Base-by-base conservation (phyloP, 2,888 invertebrate species). In the Lumbricus terrestris region DNA sequence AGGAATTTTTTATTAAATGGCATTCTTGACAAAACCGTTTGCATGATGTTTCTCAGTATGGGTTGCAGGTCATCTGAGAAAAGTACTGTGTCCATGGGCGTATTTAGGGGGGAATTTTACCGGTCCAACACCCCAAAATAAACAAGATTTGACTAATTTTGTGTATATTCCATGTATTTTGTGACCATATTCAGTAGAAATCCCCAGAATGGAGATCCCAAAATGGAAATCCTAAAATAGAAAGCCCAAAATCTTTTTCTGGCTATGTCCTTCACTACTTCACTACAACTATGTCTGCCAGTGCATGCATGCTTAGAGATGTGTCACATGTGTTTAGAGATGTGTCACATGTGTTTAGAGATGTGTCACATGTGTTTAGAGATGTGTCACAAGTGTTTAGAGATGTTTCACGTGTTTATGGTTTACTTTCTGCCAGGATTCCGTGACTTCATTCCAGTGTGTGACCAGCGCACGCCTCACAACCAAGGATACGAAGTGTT, bases 401-500 rank as follows among this genome's bases (percentile, higher is more conserved):
- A n/a, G n/a, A n/a, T n/a, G n/a, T n/a, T n/a, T n/a, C n/a, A n/a
- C n/a, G n/a, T n/a, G n/a, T n/a, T 35, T 35, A 1, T n/a, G 69
- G 69, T n/a, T 69, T 37, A 3, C n/a, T 85, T 85, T 16, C 1
- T 4, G 5, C 34, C 85, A 92, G 92, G 88, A 33, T 88, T 92
- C 40, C 89, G 90, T 20, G 92, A 92, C 88, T 92, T 92, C 89
- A 47, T 91, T 34, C 92, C 92, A 29, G 54, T 38, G 15, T 88
- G 37, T n/a, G 90, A 90, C 88, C 90, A 92, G 88, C 34, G 91
- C 33, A 90, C 91, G 16, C 89, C 90, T 3, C 92, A 92, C 90
- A 92, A 88, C 85, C 88, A 88, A 35, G 92, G 92, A 29, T 92
- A 92, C 85, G 92, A 92, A 89, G 91, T 89, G 82, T 92, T 91